Base-by-base conservation (phyloP, 1,140 invertebrate species). In the Atta texana region DNA sequence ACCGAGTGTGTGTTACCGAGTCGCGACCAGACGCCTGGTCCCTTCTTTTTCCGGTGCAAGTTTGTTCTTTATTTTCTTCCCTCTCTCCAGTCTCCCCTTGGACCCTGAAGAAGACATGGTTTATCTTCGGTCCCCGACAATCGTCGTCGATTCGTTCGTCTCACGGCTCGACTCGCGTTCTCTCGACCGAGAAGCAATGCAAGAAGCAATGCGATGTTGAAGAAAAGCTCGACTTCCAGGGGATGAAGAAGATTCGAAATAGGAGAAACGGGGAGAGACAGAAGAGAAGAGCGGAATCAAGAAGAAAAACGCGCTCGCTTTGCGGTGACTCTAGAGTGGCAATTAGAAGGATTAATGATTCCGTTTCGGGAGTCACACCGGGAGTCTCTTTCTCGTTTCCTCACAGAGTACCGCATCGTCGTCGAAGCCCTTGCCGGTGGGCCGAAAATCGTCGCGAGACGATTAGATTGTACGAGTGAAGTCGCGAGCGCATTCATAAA, bases 341-440 rank as follows among this genome's bases (percentile, higher is more conserved):
- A 93, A 93, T 93, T 93, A 92, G 90, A 92, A 92, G 92, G 92
- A 93, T 93, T 92, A 92, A 93, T 93, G 92, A 93, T 93, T 92
- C 71, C 82, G 88, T 87, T 81, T 59, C 61, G 80, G 24, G 61
- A 63, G 44, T 51, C 57, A 57, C 44, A 28, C n/a, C 49, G 49
- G 69, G 39, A 55, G 57, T 87, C 87, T 57, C 31, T 49, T 59
- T 16, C 44, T 72, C 39, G 28, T 57, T 80, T 71, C 57, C 51
- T 51, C 64, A 12, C 39, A 59, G 80, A 82, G 24, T 49, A 74
- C 21, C 49, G 34, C 75, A 3, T 55, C 84, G 74, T 49, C 49
- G 31, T 85, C 72, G 53, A 39, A 18, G 63, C 39, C 28, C 39
- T 21, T 55, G 39, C 14, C 53, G 44, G 63, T 57, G n/a, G 72